These are phyloP conservation scores for Pachyuromys duprasi DNA, from an alignment of 2,797 vertebrate species.

Conservation along the genomic window DNA sequence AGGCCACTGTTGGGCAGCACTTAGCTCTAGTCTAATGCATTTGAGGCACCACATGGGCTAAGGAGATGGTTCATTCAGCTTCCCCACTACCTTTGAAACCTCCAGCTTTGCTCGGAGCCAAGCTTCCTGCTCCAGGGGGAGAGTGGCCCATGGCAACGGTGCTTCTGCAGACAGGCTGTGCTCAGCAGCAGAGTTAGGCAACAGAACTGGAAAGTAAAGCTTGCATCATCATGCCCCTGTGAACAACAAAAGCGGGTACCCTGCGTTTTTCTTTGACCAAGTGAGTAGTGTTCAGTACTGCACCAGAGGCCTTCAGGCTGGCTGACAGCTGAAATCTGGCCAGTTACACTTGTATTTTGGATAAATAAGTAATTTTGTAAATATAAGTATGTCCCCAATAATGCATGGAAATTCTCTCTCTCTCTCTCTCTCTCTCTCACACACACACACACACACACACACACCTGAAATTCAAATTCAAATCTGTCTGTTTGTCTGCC, in stretches of 20 bases:
- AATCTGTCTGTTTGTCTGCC: neutral
- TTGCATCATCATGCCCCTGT: neutral
- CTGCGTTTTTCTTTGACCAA: neutral
- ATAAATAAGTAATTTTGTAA: neutral
- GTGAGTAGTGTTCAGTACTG: neutral
- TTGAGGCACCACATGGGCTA: neutral
- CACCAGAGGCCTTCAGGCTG: neutral
- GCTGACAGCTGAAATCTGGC: neutral
- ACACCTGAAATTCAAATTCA: neutral
- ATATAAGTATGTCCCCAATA: neutral
- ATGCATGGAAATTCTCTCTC: neutral
- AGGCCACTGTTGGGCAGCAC: neutral
- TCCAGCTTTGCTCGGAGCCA: neutral
- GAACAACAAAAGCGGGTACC: neutral
- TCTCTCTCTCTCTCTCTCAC: neutral
- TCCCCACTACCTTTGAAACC: neutral
- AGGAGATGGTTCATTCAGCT: neutral
- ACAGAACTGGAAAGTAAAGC: neutral
- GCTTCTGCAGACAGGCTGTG: neutral
- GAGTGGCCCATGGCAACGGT: neutral
- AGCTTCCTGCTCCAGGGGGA: neutral
- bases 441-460: neutral
- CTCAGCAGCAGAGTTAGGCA: neutral
- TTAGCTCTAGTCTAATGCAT: neutral
- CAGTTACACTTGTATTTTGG: constrained; percentile 40